These are phyloP conservation scores for Eleginops maclovinus DNA, from an alignment of 2,113 vertebrate species.

Conservation along the genomic window DNA sequence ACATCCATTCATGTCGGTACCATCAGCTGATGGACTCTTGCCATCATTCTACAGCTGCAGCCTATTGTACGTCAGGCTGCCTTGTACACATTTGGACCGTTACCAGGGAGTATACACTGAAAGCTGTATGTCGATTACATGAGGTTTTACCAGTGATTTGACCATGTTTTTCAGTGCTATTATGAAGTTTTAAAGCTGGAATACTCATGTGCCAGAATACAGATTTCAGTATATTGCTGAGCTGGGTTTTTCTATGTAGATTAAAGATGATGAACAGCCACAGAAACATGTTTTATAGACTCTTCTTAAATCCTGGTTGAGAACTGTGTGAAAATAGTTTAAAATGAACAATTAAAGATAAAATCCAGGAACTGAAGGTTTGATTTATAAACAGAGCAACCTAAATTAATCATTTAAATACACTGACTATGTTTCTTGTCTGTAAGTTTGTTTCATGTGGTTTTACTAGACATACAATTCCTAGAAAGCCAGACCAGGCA, in stretches of 20 bases:
- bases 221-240: neutral
- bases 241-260: too few relatives aligned
- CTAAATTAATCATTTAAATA: too few relatives aligned
- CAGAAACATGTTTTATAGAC: neutral
- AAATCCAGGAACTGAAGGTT: neutral
- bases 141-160: neutral
- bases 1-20: neutral
- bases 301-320: neutral
- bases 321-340: neutral
- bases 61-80: slow-evolving; percentile 18
- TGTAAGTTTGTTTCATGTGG: neutral
- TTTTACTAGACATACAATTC: neutral
- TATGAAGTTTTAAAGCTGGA: neutral
- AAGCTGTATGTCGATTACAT: slow-evolving; percentile 20
- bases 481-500: neutral
- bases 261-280: too few relatives aligned
- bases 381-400: neutral
- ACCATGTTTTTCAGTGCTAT: neutral
- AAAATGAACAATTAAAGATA: too few relatives aligned
- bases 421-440: too few relatives aligned
- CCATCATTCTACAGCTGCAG: slow-evolving; percentile 49
- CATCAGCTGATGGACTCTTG: slow-evolving; percentile 12
- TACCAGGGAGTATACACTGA: slow-evolving; percentile 18
- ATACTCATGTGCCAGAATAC: neutral
- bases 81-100: slow-evolving; percentile 26